Conservation (phyloP, 2,797 vertebrate genomes). For the Ispidina picta region DNA sequence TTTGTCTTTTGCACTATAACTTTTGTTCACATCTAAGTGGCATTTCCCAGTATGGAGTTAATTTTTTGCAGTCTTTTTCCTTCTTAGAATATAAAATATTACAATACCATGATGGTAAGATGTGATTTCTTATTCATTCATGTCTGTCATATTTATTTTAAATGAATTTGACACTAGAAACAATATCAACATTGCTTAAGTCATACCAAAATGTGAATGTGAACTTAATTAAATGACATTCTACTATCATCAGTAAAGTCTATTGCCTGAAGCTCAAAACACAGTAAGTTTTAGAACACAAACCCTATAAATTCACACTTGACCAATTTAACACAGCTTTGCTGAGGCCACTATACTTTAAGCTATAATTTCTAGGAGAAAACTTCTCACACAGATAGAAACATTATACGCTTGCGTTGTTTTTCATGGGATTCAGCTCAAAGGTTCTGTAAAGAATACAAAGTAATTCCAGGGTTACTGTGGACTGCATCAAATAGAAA, state of each 20-base stretch:
- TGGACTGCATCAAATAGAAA: not conserved
- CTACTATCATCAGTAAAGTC: not conserved
- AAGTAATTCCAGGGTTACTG: not conserved
- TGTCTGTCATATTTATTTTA: not conserved
- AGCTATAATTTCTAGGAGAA: not conserved
- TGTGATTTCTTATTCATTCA: not conserved
- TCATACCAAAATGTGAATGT: not conserved
- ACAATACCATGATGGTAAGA: accelerated
- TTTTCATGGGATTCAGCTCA: not conserved
- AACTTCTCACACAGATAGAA: not conserved
- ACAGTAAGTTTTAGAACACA: not conserved
- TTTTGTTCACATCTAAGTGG: not conserved
- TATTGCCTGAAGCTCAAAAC: not conserved
- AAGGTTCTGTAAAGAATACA: not conserved
- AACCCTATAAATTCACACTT: not conserved
- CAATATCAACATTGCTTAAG: not conserved
- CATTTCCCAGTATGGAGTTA: not conserved
- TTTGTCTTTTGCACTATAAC: not conserved
- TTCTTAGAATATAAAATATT: not conserved
- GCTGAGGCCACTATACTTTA: not conserved
- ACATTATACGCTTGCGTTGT: not conserved
- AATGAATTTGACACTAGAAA: not conserved
- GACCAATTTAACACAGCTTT: not conserved
- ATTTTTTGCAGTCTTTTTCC: not conserved
- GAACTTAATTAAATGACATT: not conserved